Base-by-base conservation (phyloP, 1,140 invertebrate species). In the Microvelia longipes region DNA sequence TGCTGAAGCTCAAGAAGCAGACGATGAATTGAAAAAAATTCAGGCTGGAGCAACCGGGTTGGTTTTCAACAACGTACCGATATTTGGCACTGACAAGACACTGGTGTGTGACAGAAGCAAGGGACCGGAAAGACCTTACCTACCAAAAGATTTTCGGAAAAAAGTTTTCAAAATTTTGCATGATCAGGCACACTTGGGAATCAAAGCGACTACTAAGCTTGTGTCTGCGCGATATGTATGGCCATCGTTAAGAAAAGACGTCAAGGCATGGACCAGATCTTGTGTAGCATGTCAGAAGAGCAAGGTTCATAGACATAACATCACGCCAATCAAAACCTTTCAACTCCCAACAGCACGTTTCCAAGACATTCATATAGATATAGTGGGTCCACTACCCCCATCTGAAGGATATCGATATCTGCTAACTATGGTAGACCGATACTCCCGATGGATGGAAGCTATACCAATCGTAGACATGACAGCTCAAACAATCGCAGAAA, bases 181-280 rank as follows among this genome's bases (percentile, higher is more conserved):
- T 19, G 19, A 50, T 11, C 35, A 50, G 19, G 5, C 35, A 50
- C 77, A 78, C 68, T 76, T 75, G 15, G 75, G 74, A 25, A 70
- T 71, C 11, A 65, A 66, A 0, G 61, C 73, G 0, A 73, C 77
- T 14, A 68, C 69, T 5, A 76, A 77, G 71, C 70, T 81, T 28
- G 74, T 82, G 0, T 69, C 74, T 15, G 35, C 78, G 68, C 67
- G 76, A 69, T 82, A 75, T 70, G 77, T 82, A 14, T 83, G 81
- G 81, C 81, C 80, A 26, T 62, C 28, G 1, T 75, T 80, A 66
- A 71, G 72, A 11, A 74, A 72, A 63, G 74, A 80, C 67, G 69
- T 65, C 65, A 29, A 19, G n/a, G 70, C 64, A 69, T 76, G 76
- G 75, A 29, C 72, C 1, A 68, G 30, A 28, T 29, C 14, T 2